Conservation (phyloP, 2,113 vertebrate genomes). For the Uria aalge region DNA sequence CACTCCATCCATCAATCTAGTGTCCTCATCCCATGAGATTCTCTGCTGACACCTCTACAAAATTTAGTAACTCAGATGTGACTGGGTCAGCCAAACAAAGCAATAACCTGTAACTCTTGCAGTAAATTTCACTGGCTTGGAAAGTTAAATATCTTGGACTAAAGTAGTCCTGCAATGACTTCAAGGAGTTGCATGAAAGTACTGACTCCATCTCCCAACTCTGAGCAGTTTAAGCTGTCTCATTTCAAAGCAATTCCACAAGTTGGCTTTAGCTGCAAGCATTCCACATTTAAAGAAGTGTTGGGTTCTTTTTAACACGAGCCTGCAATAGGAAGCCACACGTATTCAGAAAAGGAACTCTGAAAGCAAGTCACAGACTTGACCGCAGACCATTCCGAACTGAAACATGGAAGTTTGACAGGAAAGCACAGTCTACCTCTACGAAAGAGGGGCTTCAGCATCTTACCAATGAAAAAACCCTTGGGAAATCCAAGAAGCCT, state of each 20-base stretch:
- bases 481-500: conserved; percentile 19
- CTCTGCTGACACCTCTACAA: conserved; percentile 6
- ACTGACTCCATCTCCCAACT: background rate
- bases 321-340: conserved; percentile 16
- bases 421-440: background rate
- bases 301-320: background rate
- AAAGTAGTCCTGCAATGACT: background rate
- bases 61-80: conserved; percentile 6
- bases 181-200: background rate
- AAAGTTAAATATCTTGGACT: conserved; percentile 26
- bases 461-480: conserved; percentile 16
- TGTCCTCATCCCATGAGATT: background rate
- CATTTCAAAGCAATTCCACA: conserved; percentile 34
- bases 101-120: conserved; percentile 25
- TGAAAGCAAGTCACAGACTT: background rate
- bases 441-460: background rate
- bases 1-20: background rate
- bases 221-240: background rate
- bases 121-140: conserved; percentile 13
- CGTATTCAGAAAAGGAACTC: conserved; percentile 10
- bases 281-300: conserved; percentile 38
- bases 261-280: conserved; percentile 17
- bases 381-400: background rate
- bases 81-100: conserved; percentile 3
- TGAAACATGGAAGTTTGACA: background rate